Conservation (phyloP, 2,797 vertebrate species). For the Chrosomus eos region DNA sequence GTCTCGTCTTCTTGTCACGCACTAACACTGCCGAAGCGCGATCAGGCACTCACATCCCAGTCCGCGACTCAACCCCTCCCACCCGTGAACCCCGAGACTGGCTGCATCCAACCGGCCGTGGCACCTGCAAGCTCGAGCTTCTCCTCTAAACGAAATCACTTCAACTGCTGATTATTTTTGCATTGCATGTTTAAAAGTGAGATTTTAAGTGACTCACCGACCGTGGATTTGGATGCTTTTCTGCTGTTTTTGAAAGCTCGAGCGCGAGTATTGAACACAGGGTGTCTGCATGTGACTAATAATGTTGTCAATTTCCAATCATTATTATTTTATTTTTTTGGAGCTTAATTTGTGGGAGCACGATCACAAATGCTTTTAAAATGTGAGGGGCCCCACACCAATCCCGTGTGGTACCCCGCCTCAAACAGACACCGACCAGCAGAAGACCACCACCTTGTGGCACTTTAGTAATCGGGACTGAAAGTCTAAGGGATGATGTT, state of each 20-base stretch:
- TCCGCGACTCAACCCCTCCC: slow-evolving; percentile 48
- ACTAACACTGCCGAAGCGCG: slow-evolving; percentile 69
- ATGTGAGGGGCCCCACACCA: not conserved
- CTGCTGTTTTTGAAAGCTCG: not conserved
- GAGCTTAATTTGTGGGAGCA: not conserved
- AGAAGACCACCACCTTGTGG: slow-evolving; percentile 44
- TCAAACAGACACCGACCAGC: not conserved
- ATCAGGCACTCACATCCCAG: slow-evolving; percentile 55
- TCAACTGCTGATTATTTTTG: not conserved
- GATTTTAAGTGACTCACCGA: not conserved
- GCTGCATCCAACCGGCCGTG: slow-evolving; percentile 25
- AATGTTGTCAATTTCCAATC: not conserved
- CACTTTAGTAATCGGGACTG: not conserved
- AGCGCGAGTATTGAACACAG: not conserved
- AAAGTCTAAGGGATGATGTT: not conserved
- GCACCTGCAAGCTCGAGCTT: slow-evolving; percentile 17
- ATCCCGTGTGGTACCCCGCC: not conserved
- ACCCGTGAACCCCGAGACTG: slow-evolving; percentile 48
- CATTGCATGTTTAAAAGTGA: not conserved
- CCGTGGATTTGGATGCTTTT: not conserved
- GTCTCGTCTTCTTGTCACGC: slow-evolving; percentile 78
- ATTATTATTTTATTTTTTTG: not conserved
- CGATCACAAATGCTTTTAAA: not conserved
- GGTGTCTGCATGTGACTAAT: not conserved
- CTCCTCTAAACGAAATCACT: not conserved